phyloP scores from a whole-genome alignment of 92 coral and sea anemone genomes.

The Siderastrea siderea region DNA sequence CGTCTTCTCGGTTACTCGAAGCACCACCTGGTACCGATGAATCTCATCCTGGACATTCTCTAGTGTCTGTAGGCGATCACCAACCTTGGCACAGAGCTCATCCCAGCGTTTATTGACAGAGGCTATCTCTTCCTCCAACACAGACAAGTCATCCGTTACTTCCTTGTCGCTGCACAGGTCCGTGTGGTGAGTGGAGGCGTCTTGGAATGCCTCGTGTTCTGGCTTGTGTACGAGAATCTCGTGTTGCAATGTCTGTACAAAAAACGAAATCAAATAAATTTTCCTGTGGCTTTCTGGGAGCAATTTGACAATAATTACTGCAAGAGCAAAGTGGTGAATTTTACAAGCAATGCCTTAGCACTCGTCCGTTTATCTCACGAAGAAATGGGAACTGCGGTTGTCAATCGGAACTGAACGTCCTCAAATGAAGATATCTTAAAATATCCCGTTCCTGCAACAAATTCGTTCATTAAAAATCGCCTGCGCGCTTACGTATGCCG shows the following conservation, averaged over 20 bases:
- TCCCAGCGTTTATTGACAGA: conserved; percentile 84
- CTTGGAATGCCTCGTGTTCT: conserved; percentile 72
- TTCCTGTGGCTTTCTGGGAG: background rate
- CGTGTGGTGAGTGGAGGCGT: conserved; percentile 63
- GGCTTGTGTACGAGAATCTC: conserved; percentile 85
- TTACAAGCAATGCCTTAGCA: too few species aligned
- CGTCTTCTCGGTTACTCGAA: conserved; percentile 71
- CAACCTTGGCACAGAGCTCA: conserved; percentile 72
- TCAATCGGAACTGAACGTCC: too few species aligned
- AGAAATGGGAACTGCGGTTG: too few species aligned
- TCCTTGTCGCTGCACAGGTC: conserved; percentile 70
- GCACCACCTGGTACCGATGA: conserved; percentile 84
- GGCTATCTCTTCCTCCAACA: conserved; percentile 85
- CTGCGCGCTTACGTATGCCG: too few species aligned
- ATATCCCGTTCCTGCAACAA: too few species aligned
- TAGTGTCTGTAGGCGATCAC: conserved; percentile 69
- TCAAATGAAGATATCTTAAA: too few species aligned
- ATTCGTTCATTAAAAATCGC: too few species aligned
- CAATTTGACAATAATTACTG: background rate
- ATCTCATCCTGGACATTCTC: conserved; percentile 81
- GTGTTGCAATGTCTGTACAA: conserved; percentile 85
- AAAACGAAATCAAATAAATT: background rate
- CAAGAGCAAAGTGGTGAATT: background rate
- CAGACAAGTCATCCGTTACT: conserved; percentile 80
- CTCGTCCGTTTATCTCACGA: too few species aligned